phyloP scores from a whole-genome alignment of 2,113 vertebrate genomes.

The Leptobrachium ailaonicum region DNA sequence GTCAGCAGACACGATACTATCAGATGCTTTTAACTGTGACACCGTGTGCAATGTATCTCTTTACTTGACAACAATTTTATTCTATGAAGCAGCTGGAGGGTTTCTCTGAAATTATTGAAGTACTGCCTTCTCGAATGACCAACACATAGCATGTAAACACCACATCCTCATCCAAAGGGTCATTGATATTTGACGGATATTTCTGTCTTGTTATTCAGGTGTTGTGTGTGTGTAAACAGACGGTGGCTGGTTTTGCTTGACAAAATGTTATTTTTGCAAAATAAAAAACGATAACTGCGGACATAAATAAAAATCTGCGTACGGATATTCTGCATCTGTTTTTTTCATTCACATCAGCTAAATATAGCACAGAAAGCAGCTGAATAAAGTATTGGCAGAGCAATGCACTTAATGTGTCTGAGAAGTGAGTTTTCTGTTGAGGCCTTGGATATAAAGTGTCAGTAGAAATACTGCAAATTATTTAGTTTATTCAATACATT shows the following conservation, averaged over 20 bases:
- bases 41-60: background rate
- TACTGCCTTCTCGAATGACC: conserved; percentile 24
- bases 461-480: background rate
- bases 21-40: conserved; percentile 20
- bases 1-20: background rate
- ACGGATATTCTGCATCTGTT: conserved; percentile 9
- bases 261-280: no score
- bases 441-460: background rate
- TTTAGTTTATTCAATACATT: background rate
- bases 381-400: conserved; percentile 10
- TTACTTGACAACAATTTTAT: conserved; percentile 17
- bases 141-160: conserved; percentile 8
- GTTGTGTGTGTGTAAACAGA: no score
- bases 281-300: no score
- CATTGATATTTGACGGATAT: background rate
- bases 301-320: background rate
- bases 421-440: background rate
- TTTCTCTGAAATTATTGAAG: conserved; percentile 32
- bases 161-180: background rate
- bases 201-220: no score
- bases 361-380: conserved; percentile 19
- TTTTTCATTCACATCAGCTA: conserved; percentile 26
- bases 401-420: background rate
- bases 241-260: no score
- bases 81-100: conserved; percentile 21